These are phyloP conservation scores for Yponomeuta evonymella DNA, from an alignment of 2,888 invertebrate genomes.

Conservation along the genomic window DNA sequence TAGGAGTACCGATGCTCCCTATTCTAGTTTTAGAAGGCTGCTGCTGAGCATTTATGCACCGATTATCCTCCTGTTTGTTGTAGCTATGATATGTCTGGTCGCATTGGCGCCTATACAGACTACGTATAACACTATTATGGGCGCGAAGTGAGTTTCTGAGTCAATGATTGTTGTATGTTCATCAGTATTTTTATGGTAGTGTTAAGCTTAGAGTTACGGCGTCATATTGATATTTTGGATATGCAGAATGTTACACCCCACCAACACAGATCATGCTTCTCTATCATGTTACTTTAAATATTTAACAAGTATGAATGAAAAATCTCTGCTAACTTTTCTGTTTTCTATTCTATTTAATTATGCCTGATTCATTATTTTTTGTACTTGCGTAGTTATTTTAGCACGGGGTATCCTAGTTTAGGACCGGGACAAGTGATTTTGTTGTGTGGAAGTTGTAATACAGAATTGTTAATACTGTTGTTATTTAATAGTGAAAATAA, in stretches of 20 bases:
- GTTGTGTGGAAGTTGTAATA: too few relatives aligned
- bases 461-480: too few relatives aligned
- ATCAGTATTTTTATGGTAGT: neutral
- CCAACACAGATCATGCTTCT: neutral
- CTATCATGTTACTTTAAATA: neutral
- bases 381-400: too few relatives aligned
- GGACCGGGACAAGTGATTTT: too few relatives aligned
- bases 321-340: too few relatives aligned
- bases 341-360: too few relatives aligned
- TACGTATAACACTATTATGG: conserved; percentile 66
- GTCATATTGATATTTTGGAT: neutral
- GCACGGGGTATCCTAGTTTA: too few relatives aligned
- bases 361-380: too few relatives aligned
- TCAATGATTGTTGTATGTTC: neutral
- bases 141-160: conserved; percentile 30
- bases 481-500: too few relatives aligned
- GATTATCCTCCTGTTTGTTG: conserved; percentile 80
- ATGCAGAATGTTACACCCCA: neutral
- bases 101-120: conserved; percentile 85
- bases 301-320: too few relatives aligned
- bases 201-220: neutral
- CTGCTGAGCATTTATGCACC: conserved; percentile 87
- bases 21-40: conserved; percentile 84
- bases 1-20: conserved; percentile 87
- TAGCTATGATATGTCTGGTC: conserved; percentile 84